phyloP scores from a whole-genome alignment of 2,113 vertebrate species.

The Nymphicus hollandicus region DNA sequence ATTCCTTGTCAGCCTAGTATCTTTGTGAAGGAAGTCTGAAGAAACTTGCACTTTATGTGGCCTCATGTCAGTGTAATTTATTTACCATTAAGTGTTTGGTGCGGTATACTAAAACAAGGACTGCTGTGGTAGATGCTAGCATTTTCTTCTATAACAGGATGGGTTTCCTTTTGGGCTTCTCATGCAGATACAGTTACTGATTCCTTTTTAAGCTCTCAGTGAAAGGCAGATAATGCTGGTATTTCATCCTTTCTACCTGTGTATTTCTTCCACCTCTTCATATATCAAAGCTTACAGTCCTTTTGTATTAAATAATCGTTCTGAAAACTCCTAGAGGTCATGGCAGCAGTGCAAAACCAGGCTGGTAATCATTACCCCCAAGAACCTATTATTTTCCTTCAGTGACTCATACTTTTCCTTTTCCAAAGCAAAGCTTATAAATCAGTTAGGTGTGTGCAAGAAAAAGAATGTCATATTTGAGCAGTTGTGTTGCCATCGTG shows the following conservation, averaged over 20 bases:
- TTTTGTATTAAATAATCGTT: neutral
- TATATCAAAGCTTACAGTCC: neutral
- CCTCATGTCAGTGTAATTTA: neutral
- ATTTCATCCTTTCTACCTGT: neutral
- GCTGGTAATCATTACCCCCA: neutral
- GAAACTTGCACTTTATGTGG: neutral
- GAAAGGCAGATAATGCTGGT: neutral
- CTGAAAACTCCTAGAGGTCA: neutral
- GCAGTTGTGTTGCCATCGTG: neutral
- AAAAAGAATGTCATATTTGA: neutral
- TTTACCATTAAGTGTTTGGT: neutral
- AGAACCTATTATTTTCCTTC: neutral
- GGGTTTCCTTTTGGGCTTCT: neutral
- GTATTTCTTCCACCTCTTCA: neutral
- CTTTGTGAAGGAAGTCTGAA: neutral
- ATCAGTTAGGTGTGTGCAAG: neutral
- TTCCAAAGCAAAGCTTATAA: neutral
- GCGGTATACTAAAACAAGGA: neutral
- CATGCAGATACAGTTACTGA: neutral
- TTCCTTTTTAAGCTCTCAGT: neutral
- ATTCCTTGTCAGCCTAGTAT: neutral
- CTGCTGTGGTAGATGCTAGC: neutral
- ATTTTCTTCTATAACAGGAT: neutral
- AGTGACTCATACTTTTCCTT: neutral
- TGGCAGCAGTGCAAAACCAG: neutral